Conservation (phyloP, 2,797 vertebrate species). For the Chlorospingus semifuscus region DNA sequence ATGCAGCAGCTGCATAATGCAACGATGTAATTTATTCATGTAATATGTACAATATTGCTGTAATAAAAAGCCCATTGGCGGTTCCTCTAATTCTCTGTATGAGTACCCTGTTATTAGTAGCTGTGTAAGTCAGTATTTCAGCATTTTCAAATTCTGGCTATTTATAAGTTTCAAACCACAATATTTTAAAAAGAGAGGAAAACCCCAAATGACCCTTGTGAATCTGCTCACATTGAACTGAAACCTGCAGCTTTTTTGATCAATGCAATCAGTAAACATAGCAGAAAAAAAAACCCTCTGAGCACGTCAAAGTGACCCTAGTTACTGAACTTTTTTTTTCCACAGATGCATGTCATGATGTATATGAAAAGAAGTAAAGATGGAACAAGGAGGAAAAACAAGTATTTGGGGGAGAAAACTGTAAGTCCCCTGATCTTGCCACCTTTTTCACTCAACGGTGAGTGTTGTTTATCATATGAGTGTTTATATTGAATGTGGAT, state of each 20-base stretch:
- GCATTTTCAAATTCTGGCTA: conserved; percentile 30
- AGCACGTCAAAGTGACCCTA: neutral
- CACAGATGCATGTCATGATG: neutral
- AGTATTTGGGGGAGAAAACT: neutral
- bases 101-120: conserved; percentile 50
- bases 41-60: conserved; percentile 51
- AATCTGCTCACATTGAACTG: neutral
- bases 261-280: neutral
- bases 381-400: neutral
- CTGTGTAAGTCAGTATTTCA: conserved; percentile 52
- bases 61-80: conserved; percentile 62
- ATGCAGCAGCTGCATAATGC: conserved; percentile 55
- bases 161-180: conserved; percentile 7
- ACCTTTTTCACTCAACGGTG: neutral
- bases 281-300: neutral
- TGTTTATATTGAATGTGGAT: neutral
- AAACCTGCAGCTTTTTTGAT: neutral
- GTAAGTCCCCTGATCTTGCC: neutral
- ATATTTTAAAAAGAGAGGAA: conserved; percentile 6
- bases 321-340: neutral
- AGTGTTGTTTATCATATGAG: neutral
- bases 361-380: neutral
- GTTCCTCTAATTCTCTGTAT: conserved; percentile 54
- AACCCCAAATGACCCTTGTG: neutral
- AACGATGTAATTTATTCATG: conserved; percentile 68